A percentile compares a stretch with the other conserved stretches of the same genome.
These are phyloP conservation scores for Ennomos erosarius DNA, from an alignment of 2,888 invertebrate species.

Conservation along the genomic window DNA sequence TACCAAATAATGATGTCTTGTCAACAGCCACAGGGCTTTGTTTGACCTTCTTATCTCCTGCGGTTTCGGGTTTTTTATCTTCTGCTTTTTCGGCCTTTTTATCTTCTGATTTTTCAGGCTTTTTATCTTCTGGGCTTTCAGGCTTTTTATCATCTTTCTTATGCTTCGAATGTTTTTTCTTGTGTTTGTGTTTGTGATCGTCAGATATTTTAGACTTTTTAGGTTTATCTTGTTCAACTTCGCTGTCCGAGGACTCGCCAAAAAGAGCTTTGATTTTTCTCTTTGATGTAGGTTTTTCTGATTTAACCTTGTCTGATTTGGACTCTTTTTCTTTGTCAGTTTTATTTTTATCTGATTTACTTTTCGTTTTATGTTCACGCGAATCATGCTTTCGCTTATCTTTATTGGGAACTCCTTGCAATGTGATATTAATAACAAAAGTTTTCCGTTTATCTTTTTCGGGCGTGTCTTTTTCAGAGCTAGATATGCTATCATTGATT, in stretches of 20 bases:
- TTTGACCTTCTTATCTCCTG: constrained; percentile 20
- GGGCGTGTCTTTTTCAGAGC: constrained; percentile 17
- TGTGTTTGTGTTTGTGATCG: constrained; percentile 41
- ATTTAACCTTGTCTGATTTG: constrained; percentile 50
- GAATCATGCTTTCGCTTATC: constrained; percentile 28
- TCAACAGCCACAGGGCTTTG: constrained; percentile 26
- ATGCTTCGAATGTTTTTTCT: constrained; percentile 37
- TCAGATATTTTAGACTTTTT: constrained; percentile 57
- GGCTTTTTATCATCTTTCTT: constrained; percentile 38
- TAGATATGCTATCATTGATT: constrained; percentile 46
- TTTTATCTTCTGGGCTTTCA: constrained; percentile 41
- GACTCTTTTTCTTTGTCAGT: constrained; percentile 30
- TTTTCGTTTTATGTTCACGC: constrained; percentile 15
- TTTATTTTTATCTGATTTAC: constrained; percentile 34
- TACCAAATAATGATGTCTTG: constrained; percentile 37
- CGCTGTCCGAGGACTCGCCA: constrained; percentile 81
- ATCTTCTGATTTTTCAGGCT: constrained; percentile 35
- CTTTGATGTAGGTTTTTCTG: constrained; percentile 56
- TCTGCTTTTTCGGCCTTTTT: constrained; percentile 29
- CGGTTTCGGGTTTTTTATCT: no score
- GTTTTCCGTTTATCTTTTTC: constrained; percentile 54
- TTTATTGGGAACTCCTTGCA: constrained; percentile 66
- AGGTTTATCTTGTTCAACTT: constrained; percentile 51
- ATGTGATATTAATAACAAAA: constrained; percentile 75
- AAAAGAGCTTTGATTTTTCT: constrained; percentile 80